phyloP scores from a whole-genome alignment of 2,888 invertebrate genomes.

The Pterostichus madidus region DNA sequence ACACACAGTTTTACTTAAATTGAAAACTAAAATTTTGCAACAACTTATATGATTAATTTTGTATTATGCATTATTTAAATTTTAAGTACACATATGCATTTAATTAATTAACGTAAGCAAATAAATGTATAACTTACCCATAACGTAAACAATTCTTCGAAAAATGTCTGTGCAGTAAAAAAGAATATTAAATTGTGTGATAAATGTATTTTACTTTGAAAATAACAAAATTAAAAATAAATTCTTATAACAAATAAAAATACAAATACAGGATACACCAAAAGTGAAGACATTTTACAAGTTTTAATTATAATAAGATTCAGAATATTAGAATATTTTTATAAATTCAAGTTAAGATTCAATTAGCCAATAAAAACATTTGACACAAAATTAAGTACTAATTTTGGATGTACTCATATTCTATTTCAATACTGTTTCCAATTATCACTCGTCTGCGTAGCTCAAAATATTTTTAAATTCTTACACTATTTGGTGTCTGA shows the following conservation, averaged over 20 bases:
- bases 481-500: slow-evolving; percentile 37
- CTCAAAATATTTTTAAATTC: slow-evolving; percentile 4
- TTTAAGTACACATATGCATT: too few relatives aligned
- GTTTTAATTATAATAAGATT: too few relatives aligned
- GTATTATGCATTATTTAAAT: too few relatives aligned
- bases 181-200: not conserved
- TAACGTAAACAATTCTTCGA: not conserved
- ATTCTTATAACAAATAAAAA: slow-evolving; percentile 23
- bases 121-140: slow-evolving; percentile 10
- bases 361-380: not conserved
- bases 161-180: not conserved
- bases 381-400: not conserved
- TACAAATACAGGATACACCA: slow-evolving; percentile 21
- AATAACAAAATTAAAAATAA: slow-evolving; percentile 24
- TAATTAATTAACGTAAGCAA: too few relatives aligned
- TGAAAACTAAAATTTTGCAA: not conserved
- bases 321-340: not conserved
- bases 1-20: not conserved
- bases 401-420: not conserved
- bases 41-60: not conserved
- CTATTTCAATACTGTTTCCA: not conserved
- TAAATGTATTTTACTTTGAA: slow-evolving; percentile 26
- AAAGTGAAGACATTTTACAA: slow-evolving; percentile 30
- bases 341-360: too few relatives aligned
- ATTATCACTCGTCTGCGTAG: not conserved